Percentiles rank a stretch among this genome's conserved stretches.
Evolutionary conservation across 2,797 vertebrate genomes (phyloP).

Genomic region (Trematomus bernacchii): DNA sequence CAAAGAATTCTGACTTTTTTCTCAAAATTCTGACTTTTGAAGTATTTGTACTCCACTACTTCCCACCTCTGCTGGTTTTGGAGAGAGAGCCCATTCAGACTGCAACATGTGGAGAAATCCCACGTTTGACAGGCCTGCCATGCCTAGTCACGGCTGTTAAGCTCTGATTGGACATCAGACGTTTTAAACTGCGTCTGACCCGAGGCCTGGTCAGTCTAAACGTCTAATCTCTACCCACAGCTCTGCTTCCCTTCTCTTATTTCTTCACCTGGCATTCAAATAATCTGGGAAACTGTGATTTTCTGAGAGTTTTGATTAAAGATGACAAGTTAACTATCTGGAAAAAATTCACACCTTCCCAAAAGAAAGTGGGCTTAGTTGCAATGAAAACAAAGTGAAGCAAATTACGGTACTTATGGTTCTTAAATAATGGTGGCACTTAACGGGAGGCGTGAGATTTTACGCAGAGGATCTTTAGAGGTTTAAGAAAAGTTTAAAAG

Average conservation of each 20-base stretch:
- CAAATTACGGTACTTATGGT: conserved; percentile 46
- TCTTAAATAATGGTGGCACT: conserved; percentile 35
- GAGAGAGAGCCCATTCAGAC: not conserved
- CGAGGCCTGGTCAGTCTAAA: conserved; percentile 30
- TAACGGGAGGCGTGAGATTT: not conserved
- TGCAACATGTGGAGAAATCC: conserved; percentile 23
- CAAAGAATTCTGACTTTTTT: too few relatives aligned
- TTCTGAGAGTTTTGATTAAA: conserved; percentile 55
- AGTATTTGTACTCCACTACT: too few relatives aligned
- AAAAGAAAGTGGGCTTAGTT: conserved; percentile 56
- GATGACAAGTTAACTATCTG: conserved; percentile 57
- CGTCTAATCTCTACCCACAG: conserved; percentile 33
- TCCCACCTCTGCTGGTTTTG: not conserved
- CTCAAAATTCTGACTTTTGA: too few relatives aligned
- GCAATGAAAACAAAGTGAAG: conserved; percentile 61
- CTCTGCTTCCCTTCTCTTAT: conserved; percentile 51
- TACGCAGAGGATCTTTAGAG: not conserved
- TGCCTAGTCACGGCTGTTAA: conserved; percentile 14
- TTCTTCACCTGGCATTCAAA: conserved; percentile 59
- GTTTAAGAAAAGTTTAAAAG: not conserved
- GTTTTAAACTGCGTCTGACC: conserved; percentile 58
- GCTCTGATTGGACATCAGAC: conserved; percentile 34
- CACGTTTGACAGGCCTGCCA: conserved; percentile 18
- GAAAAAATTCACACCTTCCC: conserved; percentile 63
- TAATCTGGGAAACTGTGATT: conserved; percentile 43